Percentiles rank a stretch among this genome's conserved stretches.
These are phyloP conservation scores for Apodemia mormo DNA, from an alignment of 2,888 invertebrate genomes.

Conservation along the genomic window DNA sequence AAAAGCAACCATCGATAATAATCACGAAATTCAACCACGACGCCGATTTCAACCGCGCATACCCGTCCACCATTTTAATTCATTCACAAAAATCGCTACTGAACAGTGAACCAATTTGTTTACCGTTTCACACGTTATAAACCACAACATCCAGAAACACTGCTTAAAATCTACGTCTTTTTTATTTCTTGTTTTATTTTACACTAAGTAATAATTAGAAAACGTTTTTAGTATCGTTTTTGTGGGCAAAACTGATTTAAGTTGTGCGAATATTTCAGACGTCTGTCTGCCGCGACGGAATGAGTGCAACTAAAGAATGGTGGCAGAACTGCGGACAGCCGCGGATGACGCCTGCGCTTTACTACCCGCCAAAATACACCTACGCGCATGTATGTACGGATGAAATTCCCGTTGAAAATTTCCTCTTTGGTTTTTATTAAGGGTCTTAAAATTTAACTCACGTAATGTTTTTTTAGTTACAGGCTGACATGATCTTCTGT, in stretches of 20 bases:
- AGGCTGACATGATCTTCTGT: neutral
- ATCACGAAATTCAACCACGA: constrained; percentile 49
- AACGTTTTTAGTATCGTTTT: constrained; percentile 55
- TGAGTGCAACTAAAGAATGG: constrained; percentile 78
- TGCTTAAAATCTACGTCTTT: constrained; percentile 38
- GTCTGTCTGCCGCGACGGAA: constrained; percentile 47
- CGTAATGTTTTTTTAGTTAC: neutral
- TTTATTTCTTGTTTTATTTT: constrained; percentile 36
- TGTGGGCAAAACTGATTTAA: constrained; percentile 57
- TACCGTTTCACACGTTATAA: constrained; percentile 66
- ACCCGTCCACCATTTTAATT: constrained; percentile 78
- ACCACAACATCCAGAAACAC: constrained; percentile 43
- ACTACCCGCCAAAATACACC: constrained; percentile 78
- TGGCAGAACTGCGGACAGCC: constrained; percentile 76
- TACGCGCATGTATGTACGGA: constrained; percentile 75
- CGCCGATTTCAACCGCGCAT: constrained; percentile 57
- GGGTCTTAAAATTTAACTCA: neutral
- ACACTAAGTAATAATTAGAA: constrained; percentile 47
- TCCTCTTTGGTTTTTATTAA: constrained; percentile 38
- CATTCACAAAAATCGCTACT: constrained; percentile 79
- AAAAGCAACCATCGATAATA: constrained; percentile 31
- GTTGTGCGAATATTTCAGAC: constrained; percentile 46
- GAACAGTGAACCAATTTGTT: constrained; percentile 65
- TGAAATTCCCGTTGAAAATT: constrained; percentile 60
- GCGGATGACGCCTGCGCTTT: constrained; percentile 66